phyloP scores from a whole-genome alignment of 1,140 invertebrate genomes.

The Drosophila parabipectinata region DNA sequence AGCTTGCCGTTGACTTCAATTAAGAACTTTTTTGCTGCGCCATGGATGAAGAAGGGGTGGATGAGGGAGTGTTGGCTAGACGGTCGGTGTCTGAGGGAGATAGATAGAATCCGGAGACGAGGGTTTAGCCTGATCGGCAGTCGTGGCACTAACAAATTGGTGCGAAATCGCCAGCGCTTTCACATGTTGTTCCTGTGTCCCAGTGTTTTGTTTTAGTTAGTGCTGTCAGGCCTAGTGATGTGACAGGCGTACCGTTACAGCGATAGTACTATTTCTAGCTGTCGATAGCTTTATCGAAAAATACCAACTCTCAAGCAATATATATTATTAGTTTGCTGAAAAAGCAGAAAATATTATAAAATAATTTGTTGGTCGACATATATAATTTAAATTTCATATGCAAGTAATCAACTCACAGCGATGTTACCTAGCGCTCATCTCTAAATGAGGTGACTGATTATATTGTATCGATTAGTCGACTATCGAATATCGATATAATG shows the following conservation, averaged over 20 bases:
- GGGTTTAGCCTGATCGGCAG: slow-evolving; percentile 22
- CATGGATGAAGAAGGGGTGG: not conserved
- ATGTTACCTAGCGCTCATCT: no score
- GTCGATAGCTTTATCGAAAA: not conserved
- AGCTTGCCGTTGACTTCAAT: slow-evolving; percentile 1
- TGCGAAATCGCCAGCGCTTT: slow-evolving; percentile 28
- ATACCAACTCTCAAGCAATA: not conserved
- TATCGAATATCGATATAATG: not conserved
- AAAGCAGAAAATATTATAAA: not conserved
- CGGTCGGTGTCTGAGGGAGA: not conserved
- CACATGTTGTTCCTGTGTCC: slow-evolving; percentile 28
- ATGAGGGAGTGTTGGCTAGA: not conserved
- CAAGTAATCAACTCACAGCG: no score
- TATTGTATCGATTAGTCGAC: not conserved
- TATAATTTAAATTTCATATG: no score
- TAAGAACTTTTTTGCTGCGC: not conserved
- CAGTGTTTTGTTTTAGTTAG: slow-evolving; percentile 23
- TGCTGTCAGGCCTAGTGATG: slow-evolving; percentile 1
- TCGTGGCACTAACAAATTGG: slow-evolving; percentile 32
- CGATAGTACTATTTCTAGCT: not conserved
- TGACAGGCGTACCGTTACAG: not conserved
- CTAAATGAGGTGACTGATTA: not conserved
- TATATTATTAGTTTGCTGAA: not conserved
- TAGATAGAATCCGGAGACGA: not conserved
- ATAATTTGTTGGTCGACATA: not conserved